Percentiles rank a stretch among this genome's conserved stretches.
Evolutionary conservation across 2,113 vertebrate species (phyloP).

Genomic region (Helogale parvula): DNA sequence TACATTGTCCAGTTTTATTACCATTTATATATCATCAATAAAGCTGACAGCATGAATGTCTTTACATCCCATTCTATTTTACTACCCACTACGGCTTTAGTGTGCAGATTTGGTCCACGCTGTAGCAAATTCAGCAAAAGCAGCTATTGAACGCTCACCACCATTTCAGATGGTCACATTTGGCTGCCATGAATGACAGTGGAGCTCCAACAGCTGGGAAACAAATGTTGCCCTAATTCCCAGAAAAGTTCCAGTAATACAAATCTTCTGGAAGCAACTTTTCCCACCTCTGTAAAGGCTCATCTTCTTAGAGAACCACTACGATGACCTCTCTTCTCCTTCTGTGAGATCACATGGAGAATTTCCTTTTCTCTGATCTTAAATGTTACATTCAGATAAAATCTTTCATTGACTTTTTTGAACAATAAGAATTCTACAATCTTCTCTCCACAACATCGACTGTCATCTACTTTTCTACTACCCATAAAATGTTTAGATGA

Average conservation of each 20-base stretch:
- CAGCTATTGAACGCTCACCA: background rate
- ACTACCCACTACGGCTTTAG: background rate
- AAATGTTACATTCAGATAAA: slow-evolving; percentile 3
- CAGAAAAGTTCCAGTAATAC: slow-evolving; percentile 48
- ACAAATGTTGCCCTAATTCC: slow-evolving; percentile 70
- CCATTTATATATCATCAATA: background rate
- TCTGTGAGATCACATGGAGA: background rate
- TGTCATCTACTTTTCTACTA: background rate
- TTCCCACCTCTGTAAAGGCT: slow-evolving; percentile 45
- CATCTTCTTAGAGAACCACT: slow-evolving; percentile 10
- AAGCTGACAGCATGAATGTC: slow-evolving; percentile 20
- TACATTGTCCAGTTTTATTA: background rate
- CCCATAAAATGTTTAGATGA: background rate
- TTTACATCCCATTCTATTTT: slow-evolving; percentile 26
- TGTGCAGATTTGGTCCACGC: background rate
- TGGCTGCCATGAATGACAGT: background rate
- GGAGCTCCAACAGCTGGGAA: slow-evolving; percentile 71
- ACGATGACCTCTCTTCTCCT: background rate
- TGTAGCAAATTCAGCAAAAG: background rate
- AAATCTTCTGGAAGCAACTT: slow-evolving; percentile 49
- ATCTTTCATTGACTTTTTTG: background rate
- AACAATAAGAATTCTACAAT: background rate
- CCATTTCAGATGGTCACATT: slow-evolving; percentile 15
- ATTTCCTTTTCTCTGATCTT: background rate
- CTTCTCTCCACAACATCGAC: background rate